Base-by-base conservation (phyloP, 2,888 invertebrate genomes). In the Troilus luridus region DNA sequence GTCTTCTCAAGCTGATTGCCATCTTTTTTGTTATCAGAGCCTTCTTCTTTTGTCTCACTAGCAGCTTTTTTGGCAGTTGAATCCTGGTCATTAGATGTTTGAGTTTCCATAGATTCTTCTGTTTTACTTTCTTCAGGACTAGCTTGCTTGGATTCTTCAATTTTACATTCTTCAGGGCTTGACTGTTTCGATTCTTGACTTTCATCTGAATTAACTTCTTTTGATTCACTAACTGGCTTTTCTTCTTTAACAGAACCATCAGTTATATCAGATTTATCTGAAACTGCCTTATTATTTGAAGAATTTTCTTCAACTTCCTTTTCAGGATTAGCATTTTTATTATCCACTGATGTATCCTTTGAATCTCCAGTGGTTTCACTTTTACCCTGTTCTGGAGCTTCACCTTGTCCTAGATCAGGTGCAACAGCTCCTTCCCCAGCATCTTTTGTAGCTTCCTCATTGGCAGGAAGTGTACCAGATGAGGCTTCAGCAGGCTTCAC, bases 301-400 rank as follows among this genome's bases (percentile, higher is more conserved):
- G 90, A 91, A 41, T 91, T 90, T 89, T 91, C 91, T 89, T 92
- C 24, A n/a, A 11, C 89, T 67, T 89, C 72, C 27, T 88, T 88
- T 59, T 59, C 88, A 59, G 88, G 12, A 19, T 88, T 88, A 27
- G n/a, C 60, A n/a, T 88, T 88, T n/a, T 41, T 58, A 58, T 62
- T 58, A 88, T 60, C 88, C 59, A 59, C 17, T 62, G 27, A 10
- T 24, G 21, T 27, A 62, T 88, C 88, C 24, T 60, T 62, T 60
- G 60, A 60, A 56, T 56, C 56, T 24, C 1, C 41, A 27, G 27
- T 54, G 8, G 85, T 41, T 59, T 60, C 60, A 77, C 72, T 81
- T 62, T 90, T 90, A 14, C 90, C 90, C 21, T 92, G 72, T 85
- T 90, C 72, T 91, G 90, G 90, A 77, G 90, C 77, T n/a, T 90